Conservation (phyloP, 2,797 vertebrate genomes). For the Anguilla obscura region DNA sequence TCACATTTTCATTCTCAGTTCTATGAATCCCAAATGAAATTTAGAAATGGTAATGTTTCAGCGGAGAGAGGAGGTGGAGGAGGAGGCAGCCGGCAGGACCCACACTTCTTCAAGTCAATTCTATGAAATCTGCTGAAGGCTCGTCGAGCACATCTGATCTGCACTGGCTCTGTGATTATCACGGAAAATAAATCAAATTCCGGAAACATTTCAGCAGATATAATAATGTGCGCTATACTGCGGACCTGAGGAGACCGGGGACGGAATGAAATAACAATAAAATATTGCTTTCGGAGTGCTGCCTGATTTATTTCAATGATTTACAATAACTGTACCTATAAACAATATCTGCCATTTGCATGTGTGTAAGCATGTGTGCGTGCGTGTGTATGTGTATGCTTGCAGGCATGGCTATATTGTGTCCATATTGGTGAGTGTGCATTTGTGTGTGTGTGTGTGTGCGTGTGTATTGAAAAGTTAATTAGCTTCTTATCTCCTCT, state of each 20-base stretch:
- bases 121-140: neutral
- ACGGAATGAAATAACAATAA: neutral
- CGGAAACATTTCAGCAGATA: neutral
- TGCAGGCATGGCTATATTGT: neutral
- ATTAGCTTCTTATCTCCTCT: constrained; percentile 29
- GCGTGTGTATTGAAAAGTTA: neutral
- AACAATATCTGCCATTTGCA: neutral
- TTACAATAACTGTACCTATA: neutral
- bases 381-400: neutral
- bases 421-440: neutral
- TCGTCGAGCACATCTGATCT: neutral
- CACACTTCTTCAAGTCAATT: neutral
- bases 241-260: neutral
- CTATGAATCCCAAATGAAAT: constrained; percentile 8
- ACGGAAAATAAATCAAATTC: neutral
- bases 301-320: neutral
- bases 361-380: neutral
- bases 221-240: neutral
- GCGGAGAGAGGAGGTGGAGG: neutral
- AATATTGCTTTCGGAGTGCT: neutral
- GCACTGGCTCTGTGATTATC: neutral
- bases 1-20: neutral
- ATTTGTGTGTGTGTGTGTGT: neutral
- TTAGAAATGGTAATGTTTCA: neutral
- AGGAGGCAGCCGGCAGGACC: neutral